These are phyloP conservation scores for Bruchidius siliquastri DNA, from an alignment of 2,888 invertebrate species.

Conservation along the genomic window DNA sequence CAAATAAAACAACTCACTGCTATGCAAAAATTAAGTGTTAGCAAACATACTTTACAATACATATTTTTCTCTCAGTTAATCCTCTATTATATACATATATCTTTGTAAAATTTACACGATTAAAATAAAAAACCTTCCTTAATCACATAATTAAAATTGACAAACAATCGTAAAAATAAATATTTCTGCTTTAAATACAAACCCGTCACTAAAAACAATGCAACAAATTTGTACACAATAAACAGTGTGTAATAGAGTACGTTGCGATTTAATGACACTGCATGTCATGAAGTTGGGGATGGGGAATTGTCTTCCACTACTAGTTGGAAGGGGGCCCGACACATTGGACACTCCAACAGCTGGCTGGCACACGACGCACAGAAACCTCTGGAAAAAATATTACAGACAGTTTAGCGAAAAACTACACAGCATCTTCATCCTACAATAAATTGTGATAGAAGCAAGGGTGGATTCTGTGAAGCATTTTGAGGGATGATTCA, in stretches of 20 bases:
- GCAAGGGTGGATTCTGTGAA: no score
- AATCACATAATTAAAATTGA: neutral
- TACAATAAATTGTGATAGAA: no score
- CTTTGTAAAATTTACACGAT: neutral
- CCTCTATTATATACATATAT: neutral
- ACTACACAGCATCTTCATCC: no score
- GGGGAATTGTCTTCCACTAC: slow-evolving; percentile 41
- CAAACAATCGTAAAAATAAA: neutral
- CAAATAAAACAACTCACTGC: neutral
- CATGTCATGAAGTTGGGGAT: slow-evolving; percentile 45
- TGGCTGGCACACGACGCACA: slow-evolving; percentile 75
- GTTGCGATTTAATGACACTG: neutral
- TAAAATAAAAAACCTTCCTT: neutral
- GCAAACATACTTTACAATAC: neutral
- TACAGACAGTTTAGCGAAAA: neutral
- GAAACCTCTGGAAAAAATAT: slow-evolving; percentile 71
- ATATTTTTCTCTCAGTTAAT: neutral
- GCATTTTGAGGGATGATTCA: no score
- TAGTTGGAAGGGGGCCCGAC: slow-evolving; percentile 63
- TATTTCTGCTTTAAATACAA: neutral
- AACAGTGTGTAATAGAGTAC: neutral
- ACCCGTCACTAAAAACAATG: neutral
- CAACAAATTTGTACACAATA: slow-evolving; percentile 2
- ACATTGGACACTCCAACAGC: slow-evolving; percentile 82
- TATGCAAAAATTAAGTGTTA: neutral